These are phyloP conservation scores for Caenorhabditis briggsae DNA, from an alignment of 1,140 invertebrate genomes.

Conservation along the genomic window DNA sequence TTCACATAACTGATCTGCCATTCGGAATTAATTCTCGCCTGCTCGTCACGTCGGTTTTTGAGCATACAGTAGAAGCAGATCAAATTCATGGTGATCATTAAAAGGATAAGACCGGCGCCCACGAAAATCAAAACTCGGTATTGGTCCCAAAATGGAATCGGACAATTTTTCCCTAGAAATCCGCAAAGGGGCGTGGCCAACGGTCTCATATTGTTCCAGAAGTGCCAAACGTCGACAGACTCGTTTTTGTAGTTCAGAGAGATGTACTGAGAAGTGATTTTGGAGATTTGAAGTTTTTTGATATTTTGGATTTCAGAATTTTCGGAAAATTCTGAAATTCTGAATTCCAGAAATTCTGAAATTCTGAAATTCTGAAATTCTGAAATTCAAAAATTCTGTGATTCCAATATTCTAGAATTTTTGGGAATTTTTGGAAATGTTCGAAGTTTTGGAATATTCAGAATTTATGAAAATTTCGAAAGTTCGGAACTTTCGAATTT, in stretches of 20 bases:
- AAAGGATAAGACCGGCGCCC: not conserved
- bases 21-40: conserved; percentile 49
- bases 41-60: conserved; percentile 34
- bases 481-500: too few species aligned
- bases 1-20: conserved; percentile 55
- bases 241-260: not conserved
- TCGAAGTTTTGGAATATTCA: too few species aligned
- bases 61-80: not conserved
- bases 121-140: not conserved
- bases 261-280: not conserved
- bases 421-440: not conserved
- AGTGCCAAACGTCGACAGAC: not conserved
- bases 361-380: too few species aligned
- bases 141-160: conserved; percentile 14
- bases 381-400: too few species aligned
- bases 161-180: conserved; percentile 12
- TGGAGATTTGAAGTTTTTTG: not conserved
- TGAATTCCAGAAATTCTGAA: too few species aligned
- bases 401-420: not conserved
- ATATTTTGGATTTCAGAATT: too few species aligned
- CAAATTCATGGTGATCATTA: not conserved
- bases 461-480: too few species aligned
- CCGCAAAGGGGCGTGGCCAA: conserved; percentile 12
- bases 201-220: not conserved
- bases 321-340: too few species aligned